phyloP scores from a whole-genome alignment of 2,888 invertebrate genomes.

The Carcina quercana region DNA sequence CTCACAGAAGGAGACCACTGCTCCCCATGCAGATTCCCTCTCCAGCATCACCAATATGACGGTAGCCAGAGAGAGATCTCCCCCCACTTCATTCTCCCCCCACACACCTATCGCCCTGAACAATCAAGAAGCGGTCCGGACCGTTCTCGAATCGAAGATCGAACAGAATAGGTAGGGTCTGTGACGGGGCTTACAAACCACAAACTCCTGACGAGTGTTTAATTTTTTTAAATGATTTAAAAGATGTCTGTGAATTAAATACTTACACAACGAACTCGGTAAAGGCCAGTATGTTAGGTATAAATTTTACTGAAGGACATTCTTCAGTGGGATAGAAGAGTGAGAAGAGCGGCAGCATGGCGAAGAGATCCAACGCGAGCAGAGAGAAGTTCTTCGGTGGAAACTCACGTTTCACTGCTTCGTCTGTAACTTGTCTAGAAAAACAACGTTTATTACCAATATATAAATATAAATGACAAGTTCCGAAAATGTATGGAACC shows the following conservation, averaged over 20 bases:
- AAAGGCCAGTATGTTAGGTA: slow-evolving; percentile 42
- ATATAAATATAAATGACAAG: slow-evolving; percentile 12
- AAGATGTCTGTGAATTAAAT: not conserved
- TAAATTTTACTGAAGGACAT: slow-evolving; percentile 27
- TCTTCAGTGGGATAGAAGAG: slow-evolving; percentile 22
- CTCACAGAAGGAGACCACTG: too few relatives aligned
- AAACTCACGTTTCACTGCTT: slow-evolving; percentile 41
- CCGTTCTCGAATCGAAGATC: too few relatives aligned
- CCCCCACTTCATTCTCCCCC: too few relatives aligned
- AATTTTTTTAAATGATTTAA: too few relatives aligned
- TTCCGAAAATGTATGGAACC: not conserved
- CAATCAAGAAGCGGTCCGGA: too few relatives aligned
- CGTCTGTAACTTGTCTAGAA: slow-evolving; percentile 36
- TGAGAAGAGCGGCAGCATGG: slow-evolving; percentile 40
- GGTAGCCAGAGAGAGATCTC: too few relatives aligned
- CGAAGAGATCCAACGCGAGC: slow-evolving; percentile 35
- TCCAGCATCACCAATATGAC: too few relatives aligned
- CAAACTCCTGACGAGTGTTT: too few relatives aligned
- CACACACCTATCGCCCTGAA: too few relatives aligned
- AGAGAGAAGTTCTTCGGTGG: slow-evolving; percentile 39
- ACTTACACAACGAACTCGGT: slow-evolving; percentile 47
- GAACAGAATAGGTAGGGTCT: too few relatives aligned
- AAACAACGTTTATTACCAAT: slow-evolving; percentile 4
- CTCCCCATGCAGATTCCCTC: too few relatives aligned
- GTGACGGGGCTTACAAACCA: too few relatives aligned